Conservation (phyloP, 2,113 vertebrate species). For the Protobothrops flavoviridis region DNA sequence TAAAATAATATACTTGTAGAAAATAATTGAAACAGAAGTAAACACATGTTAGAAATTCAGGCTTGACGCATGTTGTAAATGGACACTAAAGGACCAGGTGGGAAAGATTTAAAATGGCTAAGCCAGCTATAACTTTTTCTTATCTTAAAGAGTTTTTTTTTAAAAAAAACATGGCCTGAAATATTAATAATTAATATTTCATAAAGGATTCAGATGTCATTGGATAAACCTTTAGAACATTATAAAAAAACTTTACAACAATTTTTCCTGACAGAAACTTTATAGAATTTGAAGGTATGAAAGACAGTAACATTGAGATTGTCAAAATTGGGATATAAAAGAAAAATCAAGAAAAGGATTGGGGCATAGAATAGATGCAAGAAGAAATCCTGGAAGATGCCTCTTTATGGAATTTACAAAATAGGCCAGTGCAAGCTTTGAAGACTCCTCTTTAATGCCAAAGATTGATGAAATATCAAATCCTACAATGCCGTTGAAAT, state of each 20-base stretch:
- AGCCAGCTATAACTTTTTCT: no score
- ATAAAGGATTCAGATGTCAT: no score
- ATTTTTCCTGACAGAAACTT: background rate
- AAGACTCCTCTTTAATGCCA: background rate
- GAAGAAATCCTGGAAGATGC: background rate
- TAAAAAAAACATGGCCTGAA: no score
- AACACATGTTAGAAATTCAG: no score
- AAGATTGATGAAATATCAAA: background rate
- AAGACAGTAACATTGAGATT: background rate
- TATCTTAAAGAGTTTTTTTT: no score
- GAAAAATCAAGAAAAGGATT: background rate
- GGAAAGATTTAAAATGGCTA: no score
- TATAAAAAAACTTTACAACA: background rate
- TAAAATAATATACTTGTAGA: no score
- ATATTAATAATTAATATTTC: no score
- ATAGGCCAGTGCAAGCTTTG: background rate
- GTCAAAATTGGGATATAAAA: background rate
- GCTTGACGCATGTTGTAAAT: no score
- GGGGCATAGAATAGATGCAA: background rate
- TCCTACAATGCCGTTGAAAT: background rate
- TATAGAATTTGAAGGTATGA: background rate
- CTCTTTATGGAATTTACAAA: background rate
- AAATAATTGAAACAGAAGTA: no score
- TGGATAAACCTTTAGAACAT: no score
- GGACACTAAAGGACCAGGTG: no score